Evolutionary conservation across 2,888 invertebrate genomes (phyloP), one percentile per base, ranked within the genome.

Genomic region (Acheta domesticus): DNA sequence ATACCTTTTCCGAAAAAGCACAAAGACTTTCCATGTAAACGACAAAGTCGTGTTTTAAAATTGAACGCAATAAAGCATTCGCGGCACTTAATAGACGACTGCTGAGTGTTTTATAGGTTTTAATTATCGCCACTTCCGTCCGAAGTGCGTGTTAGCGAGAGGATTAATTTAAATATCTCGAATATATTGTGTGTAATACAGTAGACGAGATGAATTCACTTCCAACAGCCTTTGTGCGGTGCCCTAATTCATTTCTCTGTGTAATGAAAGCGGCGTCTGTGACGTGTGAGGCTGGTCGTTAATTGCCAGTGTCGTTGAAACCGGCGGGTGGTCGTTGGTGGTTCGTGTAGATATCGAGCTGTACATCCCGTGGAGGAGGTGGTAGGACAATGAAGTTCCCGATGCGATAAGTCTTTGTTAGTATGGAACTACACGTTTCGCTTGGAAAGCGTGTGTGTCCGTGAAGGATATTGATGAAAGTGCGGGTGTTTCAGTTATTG

Each of bases 61-160:
- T 62, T 62, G 62, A 62, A n/a, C 14, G 62, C n/a, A 62, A 62
- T 62, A 62, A 62, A 62, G n/a, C 16, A 62, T 62, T 62, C 36
- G 36, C 36, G 8, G 36, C 36, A 36, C 36, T 62, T 62, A 62
- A 62, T 62, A n/a, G 62, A 62, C n/a, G 62, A 62, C 16, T 62
- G 62, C 16, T 62, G 62, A 62, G 62, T 62, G 62, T 62, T 62
- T 62, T 62, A 62, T 62, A 62, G 62, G 62, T 62, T 62, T 62
- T 62, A 62, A 62, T 62, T 62, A 62, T 62, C 62, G 62, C 62
- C 14, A 62, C 62, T 62, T 62, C 16, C 62, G 62, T 14, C 4
- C 62, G 14, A 62, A 62, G n/a, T 1, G 62, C 62, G 62, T 62
- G 16, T 14, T n/a, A 19, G 16, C 16, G 62, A 4, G 14, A 62